Conservation (phyloP, 2,797 vertebrate genomes). For the Tapera naevia region DNA sequence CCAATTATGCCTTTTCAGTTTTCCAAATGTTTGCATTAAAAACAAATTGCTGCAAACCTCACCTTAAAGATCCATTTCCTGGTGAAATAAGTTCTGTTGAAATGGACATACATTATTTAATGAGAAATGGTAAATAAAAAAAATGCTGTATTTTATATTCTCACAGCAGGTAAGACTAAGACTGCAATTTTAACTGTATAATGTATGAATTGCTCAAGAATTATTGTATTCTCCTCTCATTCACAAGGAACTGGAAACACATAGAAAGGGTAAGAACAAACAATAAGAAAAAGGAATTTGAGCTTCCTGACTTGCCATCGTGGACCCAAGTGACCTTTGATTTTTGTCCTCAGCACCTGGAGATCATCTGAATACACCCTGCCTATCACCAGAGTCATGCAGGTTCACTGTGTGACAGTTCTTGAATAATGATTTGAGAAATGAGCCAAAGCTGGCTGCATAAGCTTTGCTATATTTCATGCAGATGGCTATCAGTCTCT, state of each 20-base stretch:
- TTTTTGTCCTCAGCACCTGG: background rate
- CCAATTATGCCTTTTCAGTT: background rate
- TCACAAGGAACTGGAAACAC: background rate
- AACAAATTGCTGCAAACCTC: background rate
- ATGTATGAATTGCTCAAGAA: background rate
- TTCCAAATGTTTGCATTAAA: background rate
- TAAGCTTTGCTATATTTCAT: background rate
- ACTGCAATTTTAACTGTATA: background rate
- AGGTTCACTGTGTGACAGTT: background rate
- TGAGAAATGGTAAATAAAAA: background rate
- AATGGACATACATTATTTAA: background rate
- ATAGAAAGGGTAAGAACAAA: background rate
- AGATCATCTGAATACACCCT: background rate
- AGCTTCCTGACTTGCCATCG: background rate
- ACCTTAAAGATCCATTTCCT: background rate
- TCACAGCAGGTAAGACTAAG: background rate
- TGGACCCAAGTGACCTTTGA: background rate
- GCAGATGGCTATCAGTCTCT: background rate
- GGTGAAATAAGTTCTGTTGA: background rate
- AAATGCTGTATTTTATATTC: background rate
- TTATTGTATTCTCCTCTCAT: background rate
- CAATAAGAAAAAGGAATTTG: background rate
- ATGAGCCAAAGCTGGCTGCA: background rate
- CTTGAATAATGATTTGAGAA: background rate
- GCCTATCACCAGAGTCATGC: fast-evolving